Base-by-base conservation (phyloP, 1,140 invertebrate species). In the Lethrus apterus region DNA sequence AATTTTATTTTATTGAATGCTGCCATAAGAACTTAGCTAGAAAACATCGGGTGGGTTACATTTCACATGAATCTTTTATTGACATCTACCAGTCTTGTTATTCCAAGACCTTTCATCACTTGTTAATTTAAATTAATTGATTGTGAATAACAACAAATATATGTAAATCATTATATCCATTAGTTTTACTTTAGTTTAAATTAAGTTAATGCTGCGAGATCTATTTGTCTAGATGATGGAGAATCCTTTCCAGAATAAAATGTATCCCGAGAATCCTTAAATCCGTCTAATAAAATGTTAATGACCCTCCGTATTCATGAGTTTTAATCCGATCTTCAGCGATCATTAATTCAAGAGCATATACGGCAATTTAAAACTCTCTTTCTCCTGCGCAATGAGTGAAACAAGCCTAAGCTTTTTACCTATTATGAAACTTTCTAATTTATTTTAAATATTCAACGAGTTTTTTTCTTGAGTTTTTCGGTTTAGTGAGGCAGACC, bases 301-400 rank as follows among this genome's bases (percentile, higher is more conserved):
- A 26, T 29, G 21, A 42, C 21, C 23, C 21, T 29, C 40, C 40
- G 23, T 30, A 30, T 30, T 42, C 40, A 29, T 48, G 46, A 42
- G 40, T 41, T 43, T 43, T 42, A 48, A 48, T 42, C 46, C 24
- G 18, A 43, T 43, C 46, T 42, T 43, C 23, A 33, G 40, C 32
- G 26, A 48, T 48, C 24, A 48, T 48, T 48, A 48, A 48, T 48
- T 48, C 46, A 48, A 18, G 4, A 36, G 30, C 46, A 48, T 48
- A 43, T 48, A 40, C 21, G 31, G 46, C 31, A 36, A 43, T 48
- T 43, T 48, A 35, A 26, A 43, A 43, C 15, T 23, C 11, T 33
- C 4, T 31, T 11, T 11, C 41, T 30, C 17, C 29, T 36, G 18
- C 34, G 35, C 32, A 36, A 36, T 24, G 35, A 46, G 44, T 46